phyloP scores from a whole-genome alignment of 2,888 invertebrate genomes.

The Drosophila setosimentum region DNA sequence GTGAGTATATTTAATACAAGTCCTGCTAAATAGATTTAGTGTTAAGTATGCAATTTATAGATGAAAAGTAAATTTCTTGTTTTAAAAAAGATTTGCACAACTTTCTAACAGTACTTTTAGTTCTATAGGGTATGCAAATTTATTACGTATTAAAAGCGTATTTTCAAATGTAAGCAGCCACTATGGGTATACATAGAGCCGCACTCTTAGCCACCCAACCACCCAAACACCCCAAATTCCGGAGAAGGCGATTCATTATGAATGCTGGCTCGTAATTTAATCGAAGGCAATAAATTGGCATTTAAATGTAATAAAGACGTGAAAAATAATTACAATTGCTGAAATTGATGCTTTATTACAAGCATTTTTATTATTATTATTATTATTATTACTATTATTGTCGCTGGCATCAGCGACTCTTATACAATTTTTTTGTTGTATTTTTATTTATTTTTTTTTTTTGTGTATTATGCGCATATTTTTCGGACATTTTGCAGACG shows the following conservation, averaged over 20 bases:
- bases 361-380: slow-evolving; percentile 52
- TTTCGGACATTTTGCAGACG: slow-evolving; percentile 57
- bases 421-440: slow-evolving; percentile 48
- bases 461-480: slow-evolving; percentile 77
- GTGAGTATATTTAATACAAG: not conserved
- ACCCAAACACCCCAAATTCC: slow-evolving; percentile 3
- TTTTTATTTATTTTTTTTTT: not conserved
- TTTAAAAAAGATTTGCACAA: not conserved
- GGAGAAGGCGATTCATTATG: slow-evolving; percentile 58
- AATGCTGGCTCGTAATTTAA: slow-evolving; percentile 68
- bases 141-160: slow-evolving; percentile 31
- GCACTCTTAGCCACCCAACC: not conserved
- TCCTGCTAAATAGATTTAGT: accelerated
- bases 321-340: slow-evolving; percentile 73
- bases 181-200: not conserved
- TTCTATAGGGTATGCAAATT: slow-evolving; percentile 18
- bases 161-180: slow-evolving; percentile 29
- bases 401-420: slow-evolving; percentile 43
- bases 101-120: not conserved
- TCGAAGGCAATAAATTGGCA: slow-evolving; percentile 81
- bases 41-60: not conserved
- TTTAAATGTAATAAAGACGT: slow-evolving; percentile 80
- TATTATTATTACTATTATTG: slow-evolving; percentile 13
- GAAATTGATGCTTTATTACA: slow-evolving; percentile 57
- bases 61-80: not conserved